Evolutionary conservation across 2,888 invertebrate genomes (phyloP).

Genomic region (Diloba caeruleocephala): DNA sequence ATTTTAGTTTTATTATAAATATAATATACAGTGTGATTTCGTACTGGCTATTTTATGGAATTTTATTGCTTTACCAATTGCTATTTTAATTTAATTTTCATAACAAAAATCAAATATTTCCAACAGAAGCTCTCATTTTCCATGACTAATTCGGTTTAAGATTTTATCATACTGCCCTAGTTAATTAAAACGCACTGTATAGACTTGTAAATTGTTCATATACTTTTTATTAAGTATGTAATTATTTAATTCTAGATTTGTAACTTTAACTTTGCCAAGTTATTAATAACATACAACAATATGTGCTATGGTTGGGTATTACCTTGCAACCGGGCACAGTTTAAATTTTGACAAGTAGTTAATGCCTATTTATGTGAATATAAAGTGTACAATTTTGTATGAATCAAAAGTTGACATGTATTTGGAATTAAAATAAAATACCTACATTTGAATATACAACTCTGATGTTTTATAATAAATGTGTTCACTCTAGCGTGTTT

Average conservation of each 20-base stretch:
- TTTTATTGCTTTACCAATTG: too few relatives aligned
- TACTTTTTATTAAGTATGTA: constrained; percentile 4
- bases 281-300: neutral
- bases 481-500: neutral
- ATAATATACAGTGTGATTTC: too few relatives aligned
- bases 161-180: too few relatives aligned
- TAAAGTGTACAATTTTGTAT: constrained; percentile 34
- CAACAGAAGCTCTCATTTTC: too few relatives aligned
- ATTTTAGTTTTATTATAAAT: neutral
- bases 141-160: too few relatives aligned
- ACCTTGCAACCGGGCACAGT: neutral
- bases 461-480: neutral
- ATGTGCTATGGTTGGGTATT: neutral
- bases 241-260: constrained; percentile 3
- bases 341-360: constrained; percentile 5
- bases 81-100: too few relatives aligned
- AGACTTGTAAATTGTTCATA: constrained; percentile 13
- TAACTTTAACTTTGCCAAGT: neutral
- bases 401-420: constrained; percentile 13
- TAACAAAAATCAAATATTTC: too few relatives aligned
- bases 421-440: constrained; percentile 17
- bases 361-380: constrained; percentile 17
- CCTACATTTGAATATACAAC: neutral
- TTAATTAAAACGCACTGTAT: too few relatives aligned
- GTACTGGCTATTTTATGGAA: too few relatives aligned